Evolutionary conservation across 2,888 invertebrate species (phyloP).

Genomic region (Drosophila kambysellisi): DNA sequence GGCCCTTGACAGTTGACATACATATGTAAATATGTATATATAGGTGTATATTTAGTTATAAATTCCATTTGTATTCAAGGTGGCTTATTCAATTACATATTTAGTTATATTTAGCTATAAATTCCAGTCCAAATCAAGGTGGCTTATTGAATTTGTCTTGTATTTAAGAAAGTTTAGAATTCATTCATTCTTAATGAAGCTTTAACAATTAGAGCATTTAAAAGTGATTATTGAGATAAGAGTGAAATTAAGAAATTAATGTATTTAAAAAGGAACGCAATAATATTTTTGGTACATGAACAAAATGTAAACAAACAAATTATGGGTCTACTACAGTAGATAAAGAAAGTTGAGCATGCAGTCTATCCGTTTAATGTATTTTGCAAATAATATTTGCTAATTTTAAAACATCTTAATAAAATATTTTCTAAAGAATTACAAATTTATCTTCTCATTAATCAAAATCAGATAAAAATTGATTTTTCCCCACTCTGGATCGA

Average conservation of each 20-base stretch:
- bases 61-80: background rate
- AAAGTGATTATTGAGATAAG: background rate
- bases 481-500: background rate
- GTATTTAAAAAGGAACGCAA: background rate
- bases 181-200: background rate
- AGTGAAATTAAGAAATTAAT: background rate
- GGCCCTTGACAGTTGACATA: background rate
- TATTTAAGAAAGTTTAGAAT: background rate
- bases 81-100: background rate
- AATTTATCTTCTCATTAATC: background rate
- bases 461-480: background rate
- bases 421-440: background rate
- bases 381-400: background rate
- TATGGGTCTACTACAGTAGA: background rate
- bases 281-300: background rate
- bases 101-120: background rate
- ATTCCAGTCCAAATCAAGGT: background rate
- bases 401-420: background rate
- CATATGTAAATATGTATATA: background rate
- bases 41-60: background rate
- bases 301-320: background rate
- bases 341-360: background rate
- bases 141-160: background rate
- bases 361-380: background rate
- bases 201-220: too few relatives aligned